Conservation (phyloP, 2,113 vertebrate species). For the Sylvia atricapilla region DNA sequence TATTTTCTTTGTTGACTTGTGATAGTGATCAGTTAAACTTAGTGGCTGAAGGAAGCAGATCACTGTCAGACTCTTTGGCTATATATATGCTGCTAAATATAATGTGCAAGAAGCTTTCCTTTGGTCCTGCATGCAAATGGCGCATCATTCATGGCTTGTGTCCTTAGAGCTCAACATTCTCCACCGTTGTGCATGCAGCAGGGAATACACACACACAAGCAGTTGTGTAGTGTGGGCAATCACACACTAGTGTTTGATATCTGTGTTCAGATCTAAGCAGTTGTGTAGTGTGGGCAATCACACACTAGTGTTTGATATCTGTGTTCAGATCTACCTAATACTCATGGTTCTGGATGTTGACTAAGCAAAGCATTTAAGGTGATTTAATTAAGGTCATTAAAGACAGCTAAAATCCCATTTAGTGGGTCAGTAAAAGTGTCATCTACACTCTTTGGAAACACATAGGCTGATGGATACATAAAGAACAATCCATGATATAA, state of each 20-base stretch:
- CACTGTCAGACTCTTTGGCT: neutral
- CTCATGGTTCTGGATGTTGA: neutral
- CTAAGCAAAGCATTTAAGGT: neutral
- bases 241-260: no score
- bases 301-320: no score
- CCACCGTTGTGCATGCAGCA: neutral
- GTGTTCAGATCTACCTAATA: neutral
- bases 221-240: neutral
- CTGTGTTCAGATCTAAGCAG: neutral
- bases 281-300: neutral
- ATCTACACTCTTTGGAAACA: neutral
- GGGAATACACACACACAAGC: neutral
- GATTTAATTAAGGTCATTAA: neutral
- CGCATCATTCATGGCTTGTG: neutral
- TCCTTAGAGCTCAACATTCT: neutral
- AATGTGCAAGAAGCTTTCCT: neutral
- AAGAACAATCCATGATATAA: neutral
- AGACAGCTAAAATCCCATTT: neutral
- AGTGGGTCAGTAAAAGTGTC: neutral
- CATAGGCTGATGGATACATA: neutral
- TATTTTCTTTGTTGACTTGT: neutral
- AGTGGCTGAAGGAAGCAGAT: neutral
- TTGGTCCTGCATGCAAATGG: neutral
- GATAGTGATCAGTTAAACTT: neutral
- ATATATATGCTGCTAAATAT: neutral